Evolutionary conservation across 2,797 vertebrate species (phyloP).

Genomic region (Arctocebus calabarensis): DNA sequence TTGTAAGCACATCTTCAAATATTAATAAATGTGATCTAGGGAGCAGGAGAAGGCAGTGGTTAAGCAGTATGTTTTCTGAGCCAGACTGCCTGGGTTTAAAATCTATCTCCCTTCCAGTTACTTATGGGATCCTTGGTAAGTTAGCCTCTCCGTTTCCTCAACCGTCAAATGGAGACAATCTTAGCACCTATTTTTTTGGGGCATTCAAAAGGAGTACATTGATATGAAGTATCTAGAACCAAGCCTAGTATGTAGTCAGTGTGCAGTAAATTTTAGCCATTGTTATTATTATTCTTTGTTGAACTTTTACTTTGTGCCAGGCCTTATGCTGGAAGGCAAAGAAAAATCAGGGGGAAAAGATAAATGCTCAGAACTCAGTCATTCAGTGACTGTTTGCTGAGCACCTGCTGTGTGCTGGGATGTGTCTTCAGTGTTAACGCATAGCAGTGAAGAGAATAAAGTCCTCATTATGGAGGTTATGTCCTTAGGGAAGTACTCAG

Average conservation of each 20-base stretch:
- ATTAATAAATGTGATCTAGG: neutral
- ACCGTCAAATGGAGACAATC: neutral
- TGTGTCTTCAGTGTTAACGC: neutral
- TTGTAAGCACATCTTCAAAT: neutral
- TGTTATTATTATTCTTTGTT: neutral
- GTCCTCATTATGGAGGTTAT: neutral
- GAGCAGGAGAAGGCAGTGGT: neutral
- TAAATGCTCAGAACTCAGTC: neutral
- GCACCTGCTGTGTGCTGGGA: neutral
- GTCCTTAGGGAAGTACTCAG: neutral
- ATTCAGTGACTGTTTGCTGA: neutral
- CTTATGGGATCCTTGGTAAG: neutral
- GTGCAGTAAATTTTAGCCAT: neutral
- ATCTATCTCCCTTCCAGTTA: neutral
- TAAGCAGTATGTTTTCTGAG: neutral
- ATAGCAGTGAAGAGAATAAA: neutral
- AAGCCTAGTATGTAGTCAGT: neutral
- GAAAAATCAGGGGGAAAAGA: neutral
- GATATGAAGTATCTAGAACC: neutral
- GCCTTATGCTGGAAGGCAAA: neutral
- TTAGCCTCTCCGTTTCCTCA: neutral
- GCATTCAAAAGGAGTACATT: neutral
- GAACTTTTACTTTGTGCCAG: neutral
- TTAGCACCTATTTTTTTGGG: neutral
- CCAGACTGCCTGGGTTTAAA: neutral